Base-by-base conservation (phyloP, 2,797 vertebrate genomes). In the Lepilemur ruficaudatus region DNA sequence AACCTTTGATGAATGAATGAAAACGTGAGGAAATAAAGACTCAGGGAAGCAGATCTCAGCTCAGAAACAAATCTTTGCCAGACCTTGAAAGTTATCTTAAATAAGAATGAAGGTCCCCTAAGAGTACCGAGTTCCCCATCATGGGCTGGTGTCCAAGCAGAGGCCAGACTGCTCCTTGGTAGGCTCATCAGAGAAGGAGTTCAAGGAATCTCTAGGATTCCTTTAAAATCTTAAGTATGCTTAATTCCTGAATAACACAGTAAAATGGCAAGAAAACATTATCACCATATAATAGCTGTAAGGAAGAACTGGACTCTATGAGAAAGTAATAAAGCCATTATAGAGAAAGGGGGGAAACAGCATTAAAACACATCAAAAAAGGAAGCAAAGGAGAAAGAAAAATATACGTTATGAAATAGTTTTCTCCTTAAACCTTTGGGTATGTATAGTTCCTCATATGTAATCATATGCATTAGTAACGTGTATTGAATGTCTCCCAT, bases 151-250 rank as follows among this genome's bases (percentile, higher is more conserved):
- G 2, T 78, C 87, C 14, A 38, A 30, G 28, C 30, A 14, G 41
- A 80, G 55, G 6, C 52, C 43, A 46, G 20, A 41, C 35, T 30
- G 25, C 15, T 50, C 25, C 46, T 69, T 63, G 65, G 41, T 69
- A 81, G 28, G 11, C n/a, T 89, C 55, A 48, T 93, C 76, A 63
- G 13, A 91, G 43, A 89, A 95, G 32, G 28, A 80, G 94, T 59
- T 76, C n/a, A 78, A 87, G 41, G 32, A 50, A n/a, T 57, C 25
- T 79, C 48, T 69, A 69, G 35, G 52, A 52, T 91, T 86, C 57
- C 82, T 89, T 93, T 69, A 89, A 94, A 80, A 57, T 18, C 59
- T 93, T 81, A 89, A 63, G 69, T 82, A 73, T 38, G 43, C 57
- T 90, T 50, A 13, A 67, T 83, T 46, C 10, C 46, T 46, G 46